Evolutionary conservation across 2,888 invertebrate species (phyloP), one percentile per base, ranked within the genome.

Genomic region (Adelognathus sp.): DNA sequence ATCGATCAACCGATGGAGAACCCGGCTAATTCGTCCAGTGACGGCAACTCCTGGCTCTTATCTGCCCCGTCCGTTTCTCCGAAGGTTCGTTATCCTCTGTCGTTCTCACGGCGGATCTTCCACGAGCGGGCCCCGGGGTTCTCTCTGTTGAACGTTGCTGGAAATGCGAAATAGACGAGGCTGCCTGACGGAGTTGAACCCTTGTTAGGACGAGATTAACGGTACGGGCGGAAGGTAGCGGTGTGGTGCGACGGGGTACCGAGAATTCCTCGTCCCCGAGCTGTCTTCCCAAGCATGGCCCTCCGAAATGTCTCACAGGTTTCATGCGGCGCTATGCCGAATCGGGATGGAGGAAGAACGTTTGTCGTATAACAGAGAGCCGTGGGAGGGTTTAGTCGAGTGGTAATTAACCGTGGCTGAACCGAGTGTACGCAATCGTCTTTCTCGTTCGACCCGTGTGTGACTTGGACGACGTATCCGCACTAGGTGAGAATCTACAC

Each of bases 171-270:
- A 77, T 78, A 80, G 70, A 76, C 60, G 69, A 63, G 82, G 67
- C 63, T 73, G 75, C 52, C 81, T 75, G 83, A 84, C 74, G 56
- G 80, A 86, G 84, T 86, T 85, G 85, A 86, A 85, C 79, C 83
- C 87, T 86, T 86, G 86, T 87, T 87, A 87, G 84, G 85, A 64
- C 63, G 79, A 87, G 87, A 88, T 88, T 88, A 88, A 88, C 86
- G 85, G 83, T 77, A 79, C 61, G 60, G 52, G 67, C 31, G 58
- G 24, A 50, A 52, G n/a, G n/a, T n/a, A n/a, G n/a, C 41, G 39
- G 54, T 63, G 54, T 21, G 24, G 50, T 54, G 16, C n/a, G n/a
- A n/a, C n/a, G n/a, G n/a, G 63, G 52, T 39, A 46, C 31, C 31
- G 33, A 36, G 54, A 11, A 64, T 27, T 7, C 27, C 16, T 41